Base-by-base conservation (phyloP, 2,797 vertebrate genomes). In the Lacerta agilis region DNA sequence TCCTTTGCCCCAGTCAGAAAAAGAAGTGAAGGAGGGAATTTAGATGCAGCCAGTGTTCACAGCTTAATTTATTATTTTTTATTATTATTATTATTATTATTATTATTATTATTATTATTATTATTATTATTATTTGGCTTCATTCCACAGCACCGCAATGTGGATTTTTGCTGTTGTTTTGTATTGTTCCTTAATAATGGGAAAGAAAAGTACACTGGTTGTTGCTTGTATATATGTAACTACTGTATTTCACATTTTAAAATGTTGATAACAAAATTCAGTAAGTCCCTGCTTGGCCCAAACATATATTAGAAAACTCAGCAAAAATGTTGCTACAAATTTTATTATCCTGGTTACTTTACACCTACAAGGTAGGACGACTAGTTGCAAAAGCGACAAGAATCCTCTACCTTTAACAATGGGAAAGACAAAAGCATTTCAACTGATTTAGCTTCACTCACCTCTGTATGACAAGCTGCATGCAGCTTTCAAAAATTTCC, bases 1-100 rank as follows among this genome's bases (percentile, higher is more conserved):
- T 93, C 90, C 92, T 92, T 95, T 89, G 91, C 88, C 7, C 0
- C 0, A 94, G 86, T 49, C 76, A 90, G 90, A 82, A 75, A 91
- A 82, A 71, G 94, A 86, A 85, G 85, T 41, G 84, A 93, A 89
- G 91, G 78, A 82, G 17, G 8, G 1, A 82, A 33, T 20, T 7
- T 78, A 90, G 85, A 90, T 88, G 87, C 93, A 85, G 88, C 82
- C 88, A 89, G 91, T 93, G 58, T 20, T 82, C 86, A 78, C 90
- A 89, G 90, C 77, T 25, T 11, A 11, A 49, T 49, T 49, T 49
- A 10, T 11, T 49, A n/a, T n/a, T n/a, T n/a, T n/a, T n/a, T 49
- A 49, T 49, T 45, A 45, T 45, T 10, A 10, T 45, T 9, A 45
- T 45, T 2, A 45, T 10, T 10, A 45, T 45, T 10, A 45, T 11